Conservation (phyloP, 1,140 invertebrate species). For the Drosophila chauvacae region DNA sequence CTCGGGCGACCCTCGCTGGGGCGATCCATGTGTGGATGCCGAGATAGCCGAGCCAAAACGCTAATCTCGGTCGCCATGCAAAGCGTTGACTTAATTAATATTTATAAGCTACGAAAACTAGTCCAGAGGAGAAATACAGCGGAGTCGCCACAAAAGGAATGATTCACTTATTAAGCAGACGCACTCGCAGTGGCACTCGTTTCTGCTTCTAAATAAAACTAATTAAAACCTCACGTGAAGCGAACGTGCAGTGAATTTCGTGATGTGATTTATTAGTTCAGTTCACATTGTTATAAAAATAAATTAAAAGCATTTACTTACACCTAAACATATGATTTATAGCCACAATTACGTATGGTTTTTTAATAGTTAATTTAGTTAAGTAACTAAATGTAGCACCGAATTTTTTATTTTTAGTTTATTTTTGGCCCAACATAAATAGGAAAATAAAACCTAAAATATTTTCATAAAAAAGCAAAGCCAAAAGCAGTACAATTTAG, state of each 20-base stretch:
- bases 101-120: slow-evolving; percentile 17
- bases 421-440: too few species aligned
- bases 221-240: slow-evolving; percentile 37
- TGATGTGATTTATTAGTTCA: not conserved
- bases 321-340: not conserved
- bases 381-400: not conserved
- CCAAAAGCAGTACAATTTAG: not conserved
- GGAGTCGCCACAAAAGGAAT: not conserved
- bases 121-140: not conserved
- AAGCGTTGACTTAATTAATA: slow-evolving; percentile 31
- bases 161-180: slow-evolving; percentile 4
- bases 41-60: slow-evolving; percentile 8
- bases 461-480: not conserved
- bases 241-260: slow-evolving; percentile 26
- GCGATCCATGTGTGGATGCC: slow-evolving; percentile 21
- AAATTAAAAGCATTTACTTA: not conserved
- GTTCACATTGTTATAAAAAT: not conserved
- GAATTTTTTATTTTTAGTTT: too few species aligned
- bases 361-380: not conserved
- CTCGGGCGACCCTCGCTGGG: not conserved
- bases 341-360: not conserved
- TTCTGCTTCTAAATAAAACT: not conserved
- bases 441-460: too few species aligned
- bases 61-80: slow-evolving; percentile 15
- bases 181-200: not conserved